Base-by-base conservation (phyloP, 2,888 invertebrate genomes). In the Melinaea marsaeus region DNA sequence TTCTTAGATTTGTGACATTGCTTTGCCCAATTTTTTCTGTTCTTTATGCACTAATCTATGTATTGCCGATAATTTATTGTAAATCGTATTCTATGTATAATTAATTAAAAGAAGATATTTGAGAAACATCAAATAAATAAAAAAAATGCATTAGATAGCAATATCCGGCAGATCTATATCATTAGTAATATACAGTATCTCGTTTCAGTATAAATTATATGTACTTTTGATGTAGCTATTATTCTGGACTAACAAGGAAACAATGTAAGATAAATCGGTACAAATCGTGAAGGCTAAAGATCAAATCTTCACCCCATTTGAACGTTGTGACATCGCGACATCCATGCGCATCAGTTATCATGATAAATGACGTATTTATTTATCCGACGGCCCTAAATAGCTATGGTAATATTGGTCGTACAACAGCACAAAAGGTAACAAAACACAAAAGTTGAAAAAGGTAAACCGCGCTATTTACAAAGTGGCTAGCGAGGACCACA, bases 401-500 rank as follows among this genome's bases (percentile, higher is more conserved):
- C 90, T 90, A 89, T 90, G 90, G 90, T 90, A 90, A 90, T 90
- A 90, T 90, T 90, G 88, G 88, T 85, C 85, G 86, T 90, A 90
- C 88, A 89, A 90, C 86, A 88, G 88, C 88, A 90, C 90, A 90
- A 90, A 90, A 90, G 90, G 90, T 90, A 90, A 90, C 90, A 90
- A 90, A 90, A 90, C 90, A 90, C 88, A 90, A 89, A 89, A 89
- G 90, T 90, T 87, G 90, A 90, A 90, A 90, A 90, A 90, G 90
- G 90, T 88, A 90, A 90, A 90, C 90, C 90, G 90, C 90, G 89
- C 88, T 90, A 90, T 90, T 90, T 90, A 90, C 90, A 90, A 90
- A 90, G 90, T 90, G 90, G 90, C 90, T 85, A 86, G 90, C 87
- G 88, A 83, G 88, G 90, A 90, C 90, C 90, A 90, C 90, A 90